Conservation (phyloP, 2,113 vertebrate species). For the Ptyas mucosa region DNA sequence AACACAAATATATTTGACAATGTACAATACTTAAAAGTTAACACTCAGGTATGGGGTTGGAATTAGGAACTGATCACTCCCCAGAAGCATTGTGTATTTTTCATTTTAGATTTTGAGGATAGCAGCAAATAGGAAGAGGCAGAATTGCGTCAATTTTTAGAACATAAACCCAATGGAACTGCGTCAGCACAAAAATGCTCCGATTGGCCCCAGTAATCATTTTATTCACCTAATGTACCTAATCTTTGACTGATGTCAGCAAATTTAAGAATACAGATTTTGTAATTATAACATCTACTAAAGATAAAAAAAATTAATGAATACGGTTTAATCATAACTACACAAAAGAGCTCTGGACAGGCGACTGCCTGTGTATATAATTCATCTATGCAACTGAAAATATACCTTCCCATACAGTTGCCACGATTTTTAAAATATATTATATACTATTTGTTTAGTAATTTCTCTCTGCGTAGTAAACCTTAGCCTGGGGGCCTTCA, state of each 20-base stretch:
- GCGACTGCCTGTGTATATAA: neutral
- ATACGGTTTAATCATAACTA: neutral
- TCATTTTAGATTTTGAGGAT: neutral
- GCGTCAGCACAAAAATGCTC: neutral
- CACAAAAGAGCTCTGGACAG: neutral
- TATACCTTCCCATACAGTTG: neutral
- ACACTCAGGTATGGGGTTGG: neutral
- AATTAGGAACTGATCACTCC: neutral
- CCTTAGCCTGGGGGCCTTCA: neutral
- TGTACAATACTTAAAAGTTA: neutral
- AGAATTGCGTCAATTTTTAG: neutral
- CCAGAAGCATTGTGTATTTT: neutral
- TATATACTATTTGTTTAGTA: neutral
- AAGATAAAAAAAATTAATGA: neutral
- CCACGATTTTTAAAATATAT: neutral
- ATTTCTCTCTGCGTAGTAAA: neutral
- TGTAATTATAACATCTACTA: neutral
- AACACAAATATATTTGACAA: neutral
- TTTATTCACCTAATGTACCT: neutral
- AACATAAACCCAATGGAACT: neutral
- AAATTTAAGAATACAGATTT: neutral
- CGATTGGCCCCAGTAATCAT: neutral
- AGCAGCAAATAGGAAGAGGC: neutral
- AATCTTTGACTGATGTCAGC: neutral
- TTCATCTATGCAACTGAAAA: neutral